Evolutionary conservation across 2,113 vertebrate species (phyloP).

Genomic region (Elanus axillaris): DNA sequence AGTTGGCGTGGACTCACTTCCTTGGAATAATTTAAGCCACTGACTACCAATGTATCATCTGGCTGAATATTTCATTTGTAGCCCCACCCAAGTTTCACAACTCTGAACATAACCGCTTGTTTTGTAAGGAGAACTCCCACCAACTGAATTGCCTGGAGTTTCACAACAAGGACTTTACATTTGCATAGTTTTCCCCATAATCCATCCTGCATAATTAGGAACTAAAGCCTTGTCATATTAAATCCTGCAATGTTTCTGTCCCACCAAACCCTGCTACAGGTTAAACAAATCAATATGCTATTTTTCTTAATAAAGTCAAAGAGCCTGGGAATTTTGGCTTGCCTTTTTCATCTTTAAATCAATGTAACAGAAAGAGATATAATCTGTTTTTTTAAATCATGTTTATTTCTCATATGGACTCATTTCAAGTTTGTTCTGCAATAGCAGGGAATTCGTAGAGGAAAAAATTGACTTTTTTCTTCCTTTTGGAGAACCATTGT

Average conservation of each 20-base stretch:
- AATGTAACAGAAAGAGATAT: neutral
- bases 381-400: neutral
- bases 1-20: neutral
- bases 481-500: neutral
- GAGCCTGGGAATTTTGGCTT: neutral
- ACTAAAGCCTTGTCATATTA: neutral
- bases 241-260: neutral
- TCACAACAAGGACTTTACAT: slow-evolving; percentile 3
- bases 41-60: neutral
- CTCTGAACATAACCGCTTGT: neutral
- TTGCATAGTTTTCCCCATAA: neutral
- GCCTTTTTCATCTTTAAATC: neutral
- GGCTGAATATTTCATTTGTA: neutral
- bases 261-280: neutral
- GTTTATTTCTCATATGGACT: neutral
- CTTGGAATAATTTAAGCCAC: neutral
- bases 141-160: neutral
- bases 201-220: neutral
- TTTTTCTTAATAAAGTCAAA: neutral
- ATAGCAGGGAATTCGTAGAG: neutral
- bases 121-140: slow-evolving; percentile 15
- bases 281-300: neutral
- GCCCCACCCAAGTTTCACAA: slow-evolving; percentile 40
- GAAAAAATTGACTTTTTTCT: neutral
- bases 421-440: neutral